A percentile compares a stretch with the other conserved stretches of the same genome.
Conservation (phyloP, 2,888 invertebrate genomes). For the Drosophila neotestacea region DNA sequence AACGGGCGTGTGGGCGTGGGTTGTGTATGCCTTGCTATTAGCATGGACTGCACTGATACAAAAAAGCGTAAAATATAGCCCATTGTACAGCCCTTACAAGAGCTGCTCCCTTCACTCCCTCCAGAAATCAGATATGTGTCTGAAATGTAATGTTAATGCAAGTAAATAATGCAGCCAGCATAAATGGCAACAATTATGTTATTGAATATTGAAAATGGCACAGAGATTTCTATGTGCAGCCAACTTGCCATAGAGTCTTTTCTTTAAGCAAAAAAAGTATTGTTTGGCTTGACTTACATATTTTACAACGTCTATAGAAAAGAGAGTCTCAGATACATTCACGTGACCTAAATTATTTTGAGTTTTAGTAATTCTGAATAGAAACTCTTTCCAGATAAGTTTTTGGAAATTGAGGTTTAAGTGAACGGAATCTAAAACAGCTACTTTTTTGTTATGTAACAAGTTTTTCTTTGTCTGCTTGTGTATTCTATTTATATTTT, state of each 20-base stretch:
- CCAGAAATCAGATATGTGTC: slow-evolving; percentile 66
- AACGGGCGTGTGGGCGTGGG: slow-evolving; percentile 16
- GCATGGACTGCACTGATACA: slow-evolving; percentile 62
- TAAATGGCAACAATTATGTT: slow-evolving; percentile 71
- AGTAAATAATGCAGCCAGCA: slow-evolving; percentile 59
- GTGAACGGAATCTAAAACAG: no score
- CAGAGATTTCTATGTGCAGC: slow-evolving; percentile 13
- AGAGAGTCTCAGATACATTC: background rate
- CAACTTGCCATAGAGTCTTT: slow-evolving; percentile 16
- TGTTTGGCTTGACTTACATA: background rate
- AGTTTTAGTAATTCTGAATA: no score
- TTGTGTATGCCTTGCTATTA: slow-evolving; percentile 53
- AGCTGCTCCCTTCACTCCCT: background rate
- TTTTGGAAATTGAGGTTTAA: background rate
- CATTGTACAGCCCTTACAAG: slow-evolving; percentile 32
- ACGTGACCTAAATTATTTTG: no score
- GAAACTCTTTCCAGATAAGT: no score
- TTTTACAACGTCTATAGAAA: background rate
- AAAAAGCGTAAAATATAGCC: slow-evolving; percentile 49
- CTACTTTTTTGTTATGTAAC: no score
- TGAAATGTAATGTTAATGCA: slow-evolving; percentile 44
- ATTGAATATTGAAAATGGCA: slow-evolving; percentile 56
- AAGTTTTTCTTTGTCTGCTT: no score
- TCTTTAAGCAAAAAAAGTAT: slow-evolving; percentile 5
- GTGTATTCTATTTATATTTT: no score